Percentiles rank a stretch among this genome's conserved stretches.
phyloP scores from a whole-genome alignment of 2,888 invertebrate genomes.

The Trichacis sp. region DNA sequence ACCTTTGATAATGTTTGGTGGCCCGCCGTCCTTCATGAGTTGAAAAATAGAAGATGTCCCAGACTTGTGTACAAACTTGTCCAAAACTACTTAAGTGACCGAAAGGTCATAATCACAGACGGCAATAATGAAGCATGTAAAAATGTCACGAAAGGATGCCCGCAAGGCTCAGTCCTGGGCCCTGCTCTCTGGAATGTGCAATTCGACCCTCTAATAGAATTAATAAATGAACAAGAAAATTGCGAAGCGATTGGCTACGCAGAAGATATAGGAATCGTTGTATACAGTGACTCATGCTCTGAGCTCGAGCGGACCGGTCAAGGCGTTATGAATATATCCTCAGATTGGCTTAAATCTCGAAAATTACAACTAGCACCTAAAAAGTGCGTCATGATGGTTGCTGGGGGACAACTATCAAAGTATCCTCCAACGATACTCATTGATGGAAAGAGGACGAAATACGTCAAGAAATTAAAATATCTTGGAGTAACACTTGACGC shows the following conservation, averaged over 20 bases:
- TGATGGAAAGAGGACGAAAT: neutral
- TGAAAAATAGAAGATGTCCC: neutral
- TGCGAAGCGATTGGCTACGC: slow-evolving; percentile 26
- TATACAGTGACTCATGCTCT: slow-evolving; percentile 14
- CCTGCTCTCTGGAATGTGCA: slow-evolving; percentile 24
- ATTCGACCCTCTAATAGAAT: slow-evolving; percentile 22
- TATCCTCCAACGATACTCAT: neutral
- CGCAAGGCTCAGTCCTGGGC: slow-evolving; percentile 33
- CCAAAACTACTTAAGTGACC: slow-evolving; percentile 8
- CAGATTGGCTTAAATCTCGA: neutral
- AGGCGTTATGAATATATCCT: neutral
- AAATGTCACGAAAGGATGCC: slow-evolving; percentile 23
- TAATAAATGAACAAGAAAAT: neutral
- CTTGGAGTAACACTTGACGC: neutral
- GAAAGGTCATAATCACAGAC: neutral
- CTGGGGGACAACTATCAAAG: slow-evolving; percentile 4
- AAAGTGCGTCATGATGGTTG: slow-evolving; percentile 16
- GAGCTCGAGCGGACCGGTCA: slow-evolving; percentile 6
- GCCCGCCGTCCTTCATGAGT: neutral
- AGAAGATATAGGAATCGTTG: slow-evolving; percentile 25
- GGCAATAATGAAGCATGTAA: neutral
- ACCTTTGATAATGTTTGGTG: neutral
- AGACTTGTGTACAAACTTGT: neutral
- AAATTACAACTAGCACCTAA: slow-evolving; percentile 17
- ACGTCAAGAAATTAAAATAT: neutral